Percentiles rank a stretch among this genome's conserved stretches.
phyloP scores from a whole-genome alignment of 2,888 invertebrate genomes.

The Hedya salicella region DNA sequence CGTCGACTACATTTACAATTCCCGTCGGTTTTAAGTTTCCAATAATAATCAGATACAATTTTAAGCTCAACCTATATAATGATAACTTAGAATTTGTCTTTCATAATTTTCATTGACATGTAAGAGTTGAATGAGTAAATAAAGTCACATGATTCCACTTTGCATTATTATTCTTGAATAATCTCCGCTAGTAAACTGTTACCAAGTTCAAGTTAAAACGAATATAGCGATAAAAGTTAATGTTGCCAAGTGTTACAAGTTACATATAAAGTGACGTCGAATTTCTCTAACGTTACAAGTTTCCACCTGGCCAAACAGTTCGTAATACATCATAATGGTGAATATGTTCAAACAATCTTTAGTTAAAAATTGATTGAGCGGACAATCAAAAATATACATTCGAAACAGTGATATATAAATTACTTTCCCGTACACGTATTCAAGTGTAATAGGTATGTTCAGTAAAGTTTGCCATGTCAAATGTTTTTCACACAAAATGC shows the following conservation, averaged over 20 bases:
- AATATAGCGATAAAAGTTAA: slow-evolving; percentile 27
- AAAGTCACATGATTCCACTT: slow-evolving; percentile 11
- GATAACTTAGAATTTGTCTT: neutral
- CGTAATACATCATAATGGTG: slow-evolving; percentile 15
- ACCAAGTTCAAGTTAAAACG: slow-evolving; percentile 22
- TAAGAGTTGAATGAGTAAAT: neutral
- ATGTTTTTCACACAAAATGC: slow-evolving; percentile 20
- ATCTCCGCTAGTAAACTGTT: neutral
- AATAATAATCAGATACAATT: neutral
- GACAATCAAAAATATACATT: slow-evolving; percentile 12
- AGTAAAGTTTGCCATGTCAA: slow-evolving; percentile 19
- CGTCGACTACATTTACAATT: neutral
- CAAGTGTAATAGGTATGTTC: slow-evolving; percentile 4
- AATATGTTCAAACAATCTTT: neutral
- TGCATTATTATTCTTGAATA: slow-evolving; percentile 8
- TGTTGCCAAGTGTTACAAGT: slow-evolving; percentile 18
- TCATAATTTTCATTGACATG: neutral
- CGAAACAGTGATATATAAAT: slow-evolving; percentile 10
- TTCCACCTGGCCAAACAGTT: slow-evolving; percentile 29
- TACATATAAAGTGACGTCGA: slow-evolving; percentile 13
- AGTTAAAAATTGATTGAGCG: neutral
- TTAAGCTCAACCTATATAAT: neutral
- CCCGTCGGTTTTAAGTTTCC: neutral
- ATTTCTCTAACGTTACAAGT: slow-evolving; percentile 16
- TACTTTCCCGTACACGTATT: neutral